Evolutionary conservation across 2,888 invertebrate species (phyloP), one percentile per base, ranked within the genome.

Genomic region (Tetragonisca angustula): DNA sequence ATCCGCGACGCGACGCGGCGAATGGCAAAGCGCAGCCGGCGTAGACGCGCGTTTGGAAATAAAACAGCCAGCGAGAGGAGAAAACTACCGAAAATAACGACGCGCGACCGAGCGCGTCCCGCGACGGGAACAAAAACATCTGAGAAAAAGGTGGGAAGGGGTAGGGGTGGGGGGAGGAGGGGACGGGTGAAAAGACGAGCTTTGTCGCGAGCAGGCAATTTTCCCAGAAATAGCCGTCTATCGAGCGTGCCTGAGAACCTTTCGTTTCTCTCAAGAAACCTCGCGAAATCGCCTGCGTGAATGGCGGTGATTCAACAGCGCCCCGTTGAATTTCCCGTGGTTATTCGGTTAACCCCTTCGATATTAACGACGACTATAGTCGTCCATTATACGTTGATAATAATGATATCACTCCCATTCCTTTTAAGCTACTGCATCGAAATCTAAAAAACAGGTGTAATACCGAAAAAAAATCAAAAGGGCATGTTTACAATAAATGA

Each of bases 51-150:
- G 36, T 67, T 84, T 79, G 76, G 56, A 84, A 86, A 90, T 84
- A 88, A 90, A 90, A 88, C 84, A 84, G 84, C 75, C 78, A 83
- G 59, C n/a, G 59, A 68, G 84, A 79, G 84, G 88, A 73, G 88
- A 76, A 82, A 88, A 87, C 73, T 80, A 80, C 86, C 87, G 84
- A 87, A 90, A 90, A 90, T 91, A 91, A 90, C 90, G 82, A 67
- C 27, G 64, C 75, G 74, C 56, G 79, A 56, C 68, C 54, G n/a
- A 32, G 49, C 75, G 49, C 75, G 76, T 64, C 56, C 76, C 77
- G 81, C 77, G 78, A 71, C 77, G 73, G 82, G 83, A 85, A 88
- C 83, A 65, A 74, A 74, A 73, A 74, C 73, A 49, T 13, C 32
- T 67, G 43, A 17, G 54, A 43, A 43, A 21, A 2, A 13, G 50